These are phyloP conservation scores for Gobio gobio DNA, from an alignment of 2,113 vertebrate genomes.

Conservation along the genomic window DNA sequence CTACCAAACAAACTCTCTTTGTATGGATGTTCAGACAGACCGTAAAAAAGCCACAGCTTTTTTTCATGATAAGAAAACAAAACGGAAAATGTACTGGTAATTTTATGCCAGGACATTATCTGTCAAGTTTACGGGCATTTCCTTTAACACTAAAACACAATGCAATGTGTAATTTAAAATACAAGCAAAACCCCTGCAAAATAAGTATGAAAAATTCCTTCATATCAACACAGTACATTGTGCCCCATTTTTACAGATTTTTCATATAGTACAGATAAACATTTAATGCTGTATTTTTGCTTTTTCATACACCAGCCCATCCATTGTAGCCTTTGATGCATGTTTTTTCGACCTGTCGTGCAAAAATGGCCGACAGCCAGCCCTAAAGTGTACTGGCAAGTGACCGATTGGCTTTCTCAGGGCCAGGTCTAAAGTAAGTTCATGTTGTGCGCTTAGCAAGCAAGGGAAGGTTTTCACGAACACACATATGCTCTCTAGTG, in stretches of 20 bases:
- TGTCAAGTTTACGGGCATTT: background rate
- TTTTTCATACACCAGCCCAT: background rate
- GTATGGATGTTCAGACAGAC: background rate
- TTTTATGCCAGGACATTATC: background rate
- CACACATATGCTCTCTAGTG: conserved; percentile 28
- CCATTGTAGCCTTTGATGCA: background rate
- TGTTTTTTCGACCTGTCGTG: background rate
- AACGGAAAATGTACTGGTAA: background rate
- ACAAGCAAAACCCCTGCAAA: background rate
- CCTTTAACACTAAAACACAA: background rate
- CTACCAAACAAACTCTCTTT: background rate
- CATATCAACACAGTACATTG: background rate
- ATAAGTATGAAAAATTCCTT: background rate
- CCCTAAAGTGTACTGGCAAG: background rate
- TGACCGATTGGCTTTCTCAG: background rate
- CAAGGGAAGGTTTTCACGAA: conserved; percentile 11
- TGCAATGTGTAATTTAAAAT: background rate
- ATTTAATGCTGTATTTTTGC: background rate
- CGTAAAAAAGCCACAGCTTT: background rate
- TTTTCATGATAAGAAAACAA: background rate
- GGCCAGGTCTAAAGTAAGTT: conserved; percentile 36
- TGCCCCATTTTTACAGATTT: background rate
- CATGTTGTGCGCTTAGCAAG: background rate
- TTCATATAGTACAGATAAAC: background rate
- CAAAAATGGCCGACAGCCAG: conserved; percentile 4